Evolutionary conservation across 2,113 vertebrate genomes (phyloP).

Genomic region (Naja naja): DNA sequence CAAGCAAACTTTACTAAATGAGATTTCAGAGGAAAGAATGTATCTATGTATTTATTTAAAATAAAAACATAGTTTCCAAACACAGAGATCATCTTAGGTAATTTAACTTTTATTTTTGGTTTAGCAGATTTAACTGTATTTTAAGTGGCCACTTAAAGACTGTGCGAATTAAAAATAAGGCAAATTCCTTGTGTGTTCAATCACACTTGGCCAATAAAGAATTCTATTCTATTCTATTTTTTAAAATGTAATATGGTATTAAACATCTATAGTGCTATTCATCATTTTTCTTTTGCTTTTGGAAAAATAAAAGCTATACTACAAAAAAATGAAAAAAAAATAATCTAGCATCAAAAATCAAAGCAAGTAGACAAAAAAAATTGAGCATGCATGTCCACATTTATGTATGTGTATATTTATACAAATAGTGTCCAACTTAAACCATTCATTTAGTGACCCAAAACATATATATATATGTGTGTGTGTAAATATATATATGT

Average conservation of each 20-base stretch:
- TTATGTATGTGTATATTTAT: neutral
- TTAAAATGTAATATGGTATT: slow-evolving; percentile 9
- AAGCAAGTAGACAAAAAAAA: neutral
- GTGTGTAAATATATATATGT: too few species aligned
- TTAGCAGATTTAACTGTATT: slow-evolving; percentile 44
- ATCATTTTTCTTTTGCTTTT: slow-evolving; percentile 46
- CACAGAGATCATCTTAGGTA: slow-evolving; percentile 40
- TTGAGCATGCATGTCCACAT: neutral
- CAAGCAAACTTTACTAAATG: slow-evolving; percentile 42
- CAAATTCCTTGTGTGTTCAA: too few species aligned
- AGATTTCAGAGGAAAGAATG: slow-evolving; percentile 41
- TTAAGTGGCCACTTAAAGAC: slow-evolving; percentile 43
- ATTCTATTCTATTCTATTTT: too few species aligned
- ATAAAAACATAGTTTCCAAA: slow-evolving; percentile 36
- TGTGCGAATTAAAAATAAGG: slow-evolving; percentile 48
- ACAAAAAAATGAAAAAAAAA: neutral
- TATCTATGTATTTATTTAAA: slow-evolving; percentile 43
- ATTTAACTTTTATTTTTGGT: slow-evolving; percentile 30
- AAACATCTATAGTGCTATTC: slow-evolving; percentile 59
- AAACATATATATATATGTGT: too few species aligned
- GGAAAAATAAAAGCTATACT: neutral
- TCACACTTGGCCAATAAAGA: too few species aligned
- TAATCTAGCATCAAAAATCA: neutral
- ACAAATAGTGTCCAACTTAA: neutral
- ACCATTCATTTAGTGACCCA: neutral